Evolutionary conservation across 2,888 invertebrate genomes (phyloP).

Genomic region (Melinopterus prodromus): DNA sequence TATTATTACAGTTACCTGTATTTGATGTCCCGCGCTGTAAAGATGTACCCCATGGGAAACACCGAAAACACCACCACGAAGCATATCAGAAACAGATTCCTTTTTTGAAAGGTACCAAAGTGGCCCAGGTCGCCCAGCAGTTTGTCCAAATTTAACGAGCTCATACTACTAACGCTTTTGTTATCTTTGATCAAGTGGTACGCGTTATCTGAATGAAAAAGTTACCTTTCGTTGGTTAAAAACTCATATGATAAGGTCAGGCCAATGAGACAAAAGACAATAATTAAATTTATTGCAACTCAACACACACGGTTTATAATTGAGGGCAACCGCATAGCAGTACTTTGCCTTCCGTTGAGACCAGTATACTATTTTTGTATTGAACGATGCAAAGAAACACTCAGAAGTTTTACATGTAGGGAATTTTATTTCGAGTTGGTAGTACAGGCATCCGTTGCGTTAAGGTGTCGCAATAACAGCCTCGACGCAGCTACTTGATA

Average conservation of each 20-base stretch:
- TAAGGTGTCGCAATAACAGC: no score
- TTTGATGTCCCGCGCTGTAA: conserved; percentile 50
- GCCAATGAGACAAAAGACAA: neutral
- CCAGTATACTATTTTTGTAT: neutral
- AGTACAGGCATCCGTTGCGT: neutral
- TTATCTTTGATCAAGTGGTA: neutral
- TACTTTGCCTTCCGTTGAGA: neutral
- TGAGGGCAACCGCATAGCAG: neutral
- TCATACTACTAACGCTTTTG: neutral
- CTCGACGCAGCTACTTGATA: neutral
- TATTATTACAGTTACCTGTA: conserved; percentile 45
- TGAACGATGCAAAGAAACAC: neutral
- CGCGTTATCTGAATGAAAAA: neutral
- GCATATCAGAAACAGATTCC: conserved; percentile 46
- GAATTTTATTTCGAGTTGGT: conserved; percentile 9
- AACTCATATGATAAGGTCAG: neutral
- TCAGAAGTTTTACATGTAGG: neutral
- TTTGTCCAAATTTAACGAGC: conserved; percentile 59
- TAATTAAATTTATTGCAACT: neutral
- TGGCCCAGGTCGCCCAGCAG: conserved; percentile 61
- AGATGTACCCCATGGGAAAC: conserved; percentile 51
- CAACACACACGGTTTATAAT: neutral
- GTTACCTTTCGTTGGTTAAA: neutral
- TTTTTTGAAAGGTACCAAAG: conserved; percentile 62
- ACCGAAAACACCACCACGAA: conserved; percentile 49